Evolutionary conservation across 2,797 vertebrate genomes (phyloP).

Genomic region (Gallinago nigripennis): DNA sequence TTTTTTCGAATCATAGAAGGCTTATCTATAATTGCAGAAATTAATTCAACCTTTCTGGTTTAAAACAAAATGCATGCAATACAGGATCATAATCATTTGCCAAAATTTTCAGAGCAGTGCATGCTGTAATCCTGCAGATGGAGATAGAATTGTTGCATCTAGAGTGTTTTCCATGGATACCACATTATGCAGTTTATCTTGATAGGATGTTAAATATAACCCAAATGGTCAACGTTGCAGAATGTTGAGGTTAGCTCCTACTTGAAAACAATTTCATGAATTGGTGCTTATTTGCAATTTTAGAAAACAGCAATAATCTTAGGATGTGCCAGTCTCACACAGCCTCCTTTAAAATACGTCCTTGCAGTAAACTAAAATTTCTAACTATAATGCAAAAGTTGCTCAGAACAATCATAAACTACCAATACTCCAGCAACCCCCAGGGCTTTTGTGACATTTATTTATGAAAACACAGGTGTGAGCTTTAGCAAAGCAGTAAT

Average conservation of each 20-base stretch:
- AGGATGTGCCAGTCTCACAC: neutral
- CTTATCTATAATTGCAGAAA: constrained; percentile 52
- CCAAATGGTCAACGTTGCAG: neutral
- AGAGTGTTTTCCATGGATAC: neutral
- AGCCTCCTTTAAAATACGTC: neutral
- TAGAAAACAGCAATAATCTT: neutral
- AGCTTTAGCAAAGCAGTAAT: neutral
- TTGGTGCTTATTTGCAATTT: constrained; percentile 1
- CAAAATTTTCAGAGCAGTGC: constrained; percentile 12
- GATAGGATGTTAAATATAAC: neutral
- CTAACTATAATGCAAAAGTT: neutral
- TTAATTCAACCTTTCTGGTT: constrained; percentile 31
- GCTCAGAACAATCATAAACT: neutral
- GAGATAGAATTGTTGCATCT: neutral
- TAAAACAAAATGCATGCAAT: neutral
- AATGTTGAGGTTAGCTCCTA: neutral
- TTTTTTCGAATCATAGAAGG: constrained; percentile 37
- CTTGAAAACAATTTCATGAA: neutral
- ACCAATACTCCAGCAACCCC: neutral
- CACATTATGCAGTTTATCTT: neutral
- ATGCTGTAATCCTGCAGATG: neutral
- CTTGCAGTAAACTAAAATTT: neutral
- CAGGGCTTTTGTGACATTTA: neutral
- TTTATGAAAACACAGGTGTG: neutral
- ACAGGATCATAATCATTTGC: constrained; percentile 32